A percentile compares a stretch with the other conserved stretches of the same genome.
phyloP scores from a whole-genome alignment of 2,888 invertebrate species.

The Macaria notata region DNA sequence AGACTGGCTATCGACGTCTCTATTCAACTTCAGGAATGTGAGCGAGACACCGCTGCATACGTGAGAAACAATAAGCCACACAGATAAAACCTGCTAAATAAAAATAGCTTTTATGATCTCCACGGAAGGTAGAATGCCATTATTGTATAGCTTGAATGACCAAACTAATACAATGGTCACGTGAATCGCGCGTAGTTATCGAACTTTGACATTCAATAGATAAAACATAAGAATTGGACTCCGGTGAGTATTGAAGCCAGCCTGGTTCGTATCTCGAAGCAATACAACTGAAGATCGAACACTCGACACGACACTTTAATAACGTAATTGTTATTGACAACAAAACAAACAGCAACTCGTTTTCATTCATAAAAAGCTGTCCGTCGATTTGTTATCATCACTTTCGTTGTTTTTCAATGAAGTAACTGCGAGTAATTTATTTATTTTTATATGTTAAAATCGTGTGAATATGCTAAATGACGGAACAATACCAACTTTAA shows the following conservation, averaged over 20 bases:
- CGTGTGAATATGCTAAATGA: slow-evolving; percentile 18
- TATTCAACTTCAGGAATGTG: slow-evolving; percentile 5
- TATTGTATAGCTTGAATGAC: slow-evolving; percentile 34
- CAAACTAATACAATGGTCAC: slow-evolving; percentile 38
- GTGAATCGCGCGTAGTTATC: slow-evolving; percentile 16
- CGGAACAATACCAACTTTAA: slow-evolving; percentile 21
- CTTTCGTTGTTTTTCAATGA: slow-evolving; percentile 37
- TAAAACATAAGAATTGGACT: slow-evolving; percentile 29
- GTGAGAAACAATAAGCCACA: slow-evolving; percentile 16
- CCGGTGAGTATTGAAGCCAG: slow-evolving; percentile 4
- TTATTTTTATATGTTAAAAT: slow-evolving; percentile 25
- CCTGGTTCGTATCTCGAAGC: slow-evolving; percentile 25
- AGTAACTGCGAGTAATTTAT: slow-evolving; percentile 30
- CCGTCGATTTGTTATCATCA: slow-evolving; percentile 35
- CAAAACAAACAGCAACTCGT: slow-evolving; percentile 34
- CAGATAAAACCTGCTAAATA: slow-evolving; percentile 14
- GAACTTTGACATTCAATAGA: slow-evolving; percentile 46
- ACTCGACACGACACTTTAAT: slow-evolving; percentile 26
- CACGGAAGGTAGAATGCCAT: slow-evolving; percentile 34
- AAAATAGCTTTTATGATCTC: slow-evolving; percentile 37
- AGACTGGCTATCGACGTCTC: slow-evolving; percentile 9
- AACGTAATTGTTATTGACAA: slow-evolving; percentile 40
- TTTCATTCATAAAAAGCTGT: slow-evolving; percentile 50
- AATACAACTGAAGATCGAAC: slow-evolving; percentile 33
- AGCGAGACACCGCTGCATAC: slow-evolving; percentile 8